Percentiles rank a stretch among this genome's conserved stretches.
These are phyloP conservation scores for Heliornis fulica DNA, from an alignment of 2,113 vertebrate species.

Conservation along the genomic window DNA sequence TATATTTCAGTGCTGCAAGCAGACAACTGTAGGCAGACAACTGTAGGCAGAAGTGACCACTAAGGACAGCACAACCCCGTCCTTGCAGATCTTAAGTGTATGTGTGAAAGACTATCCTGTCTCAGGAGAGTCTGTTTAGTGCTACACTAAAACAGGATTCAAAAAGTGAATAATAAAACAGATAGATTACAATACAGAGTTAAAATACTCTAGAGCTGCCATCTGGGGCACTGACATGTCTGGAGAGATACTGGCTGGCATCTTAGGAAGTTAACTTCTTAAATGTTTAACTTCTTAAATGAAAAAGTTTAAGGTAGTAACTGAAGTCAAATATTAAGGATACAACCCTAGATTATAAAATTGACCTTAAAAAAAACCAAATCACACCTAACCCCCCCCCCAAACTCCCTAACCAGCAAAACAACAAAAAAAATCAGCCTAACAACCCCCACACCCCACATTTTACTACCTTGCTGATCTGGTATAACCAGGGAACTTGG, in stretches of 20 bases:
- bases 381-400: no score
- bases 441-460: accelerated
- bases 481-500: not conserved
- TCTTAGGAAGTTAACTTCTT: not conserved
- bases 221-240: not conserved
- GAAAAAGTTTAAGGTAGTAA: not conserved
- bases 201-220: not conserved
- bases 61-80: not conserved
- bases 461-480: not conserved
- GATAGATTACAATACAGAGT: not conserved
- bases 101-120: no score
- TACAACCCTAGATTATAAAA: not conserved
- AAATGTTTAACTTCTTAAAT: not conserved
- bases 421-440: not conserved
- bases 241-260: not conserved
- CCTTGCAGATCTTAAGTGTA: not conserved
- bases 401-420: not conserved
- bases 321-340: not conserved
- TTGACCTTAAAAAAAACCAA: not conserved
- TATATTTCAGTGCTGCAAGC: not conserved
- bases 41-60: not conserved
- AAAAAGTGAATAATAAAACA: not conserved
- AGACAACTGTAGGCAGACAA: not conserved
- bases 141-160: not conserved
- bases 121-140: no score